Evolutionary conservation across 2,888 invertebrate species (phyloP).

Genomic region (Tuberolachnus salignus): DNA sequence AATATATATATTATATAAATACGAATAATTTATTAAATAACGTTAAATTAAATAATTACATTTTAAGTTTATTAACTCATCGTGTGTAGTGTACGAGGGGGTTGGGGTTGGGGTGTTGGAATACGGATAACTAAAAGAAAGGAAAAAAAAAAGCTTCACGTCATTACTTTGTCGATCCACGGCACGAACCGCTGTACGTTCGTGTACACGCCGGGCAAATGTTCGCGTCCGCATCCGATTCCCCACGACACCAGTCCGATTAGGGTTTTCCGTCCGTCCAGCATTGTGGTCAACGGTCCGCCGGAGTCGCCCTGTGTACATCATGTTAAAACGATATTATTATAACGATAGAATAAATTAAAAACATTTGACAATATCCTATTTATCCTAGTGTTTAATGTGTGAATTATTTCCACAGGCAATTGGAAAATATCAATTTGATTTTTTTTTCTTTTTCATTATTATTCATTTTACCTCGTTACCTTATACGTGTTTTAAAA

Average conservation of each 20-base stretch:
- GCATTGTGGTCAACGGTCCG: conserved; percentile 83
- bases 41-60: background rate
- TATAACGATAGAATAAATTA: too few relatives aligned
- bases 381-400: too few relatives aligned
- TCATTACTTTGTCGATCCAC: conserved; percentile 85
- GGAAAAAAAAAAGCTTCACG: conserved; percentile 34
- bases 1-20: background rate
- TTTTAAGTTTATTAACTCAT: too few relatives aligned
- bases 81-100: too few relatives aligned
- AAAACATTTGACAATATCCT: too few relatives aligned
- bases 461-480: too few relatives aligned
- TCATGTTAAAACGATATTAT: background rate
- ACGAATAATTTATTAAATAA: conserved; percentile 28
- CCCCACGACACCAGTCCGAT: conserved; percentile 92
- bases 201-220: conserved; percentile 88
- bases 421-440: too few relatives aligned
- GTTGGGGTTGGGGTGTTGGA: too few relatives aligned
- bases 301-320: conserved; percentile 71
- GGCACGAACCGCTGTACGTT: conserved; percentile 92
- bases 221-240: conserved; percentile 88
- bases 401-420: too few relatives aligned
- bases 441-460: too few relatives aligned
- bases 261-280: conserved; percentile 84
- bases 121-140: background rate
- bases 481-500: too few relatives aligned